Percentiles rank a stretch among this genome's conserved stretches.
phyloP scores from a whole-genome alignment of 2,797 vertebrate genomes.

The Sebastes itinus region DNA sequence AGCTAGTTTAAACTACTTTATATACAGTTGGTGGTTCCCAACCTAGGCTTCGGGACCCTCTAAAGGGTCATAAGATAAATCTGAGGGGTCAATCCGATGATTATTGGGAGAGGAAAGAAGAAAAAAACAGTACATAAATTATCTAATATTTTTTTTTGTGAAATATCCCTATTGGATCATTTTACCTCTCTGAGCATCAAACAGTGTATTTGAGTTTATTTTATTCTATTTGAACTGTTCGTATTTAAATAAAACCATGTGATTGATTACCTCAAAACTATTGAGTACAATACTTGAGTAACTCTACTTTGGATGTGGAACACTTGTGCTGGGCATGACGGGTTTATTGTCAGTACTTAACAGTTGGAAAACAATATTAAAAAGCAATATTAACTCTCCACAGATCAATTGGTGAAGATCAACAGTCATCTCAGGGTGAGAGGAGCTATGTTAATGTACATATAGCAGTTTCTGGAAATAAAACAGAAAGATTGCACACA shows the following conservation, averaged over 20 bases:
- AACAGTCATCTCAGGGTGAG: no score
- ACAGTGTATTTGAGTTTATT: no score
- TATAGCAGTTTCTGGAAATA: not conserved
- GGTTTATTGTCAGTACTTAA: not conserved
- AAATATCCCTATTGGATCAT: not conserved
- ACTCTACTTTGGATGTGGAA: no score
- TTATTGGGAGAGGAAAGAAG: not conserved
- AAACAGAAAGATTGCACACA: not conserved
- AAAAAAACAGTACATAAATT: not conserved
- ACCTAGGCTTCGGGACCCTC: not conserved
- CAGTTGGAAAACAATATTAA: not conserved
- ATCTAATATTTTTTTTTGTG: not conserved
- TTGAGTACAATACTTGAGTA: no score
- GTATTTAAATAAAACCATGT: not conserved
- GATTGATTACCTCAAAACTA: no score
- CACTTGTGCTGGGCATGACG: not conserved
- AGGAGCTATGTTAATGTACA: not conserved
- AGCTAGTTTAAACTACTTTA: no score
- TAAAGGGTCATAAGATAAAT: no score
- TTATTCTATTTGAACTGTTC: no score
- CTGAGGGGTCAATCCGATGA: not conserved
- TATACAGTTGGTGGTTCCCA: not conserved
- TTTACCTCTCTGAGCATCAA: no score
- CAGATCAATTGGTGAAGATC: no score
- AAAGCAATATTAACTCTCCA: not conserved